Conservation (phyloP, 2,113 vertebrate species). For the Hyaena hyaena region DNA sequence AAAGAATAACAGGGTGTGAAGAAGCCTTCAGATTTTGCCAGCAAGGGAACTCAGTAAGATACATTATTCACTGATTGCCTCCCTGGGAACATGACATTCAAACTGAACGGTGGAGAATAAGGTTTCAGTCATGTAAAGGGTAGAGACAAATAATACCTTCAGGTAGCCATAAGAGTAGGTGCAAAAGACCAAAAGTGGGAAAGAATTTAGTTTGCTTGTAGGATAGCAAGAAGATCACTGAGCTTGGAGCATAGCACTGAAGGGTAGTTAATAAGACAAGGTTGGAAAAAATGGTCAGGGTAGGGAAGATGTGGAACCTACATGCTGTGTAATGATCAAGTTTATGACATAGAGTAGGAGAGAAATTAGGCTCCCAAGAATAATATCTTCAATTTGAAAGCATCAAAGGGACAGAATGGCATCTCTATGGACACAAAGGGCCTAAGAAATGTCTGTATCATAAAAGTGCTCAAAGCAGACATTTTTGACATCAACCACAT, state of each 20-base stretch:
- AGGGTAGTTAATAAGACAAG: neutral
- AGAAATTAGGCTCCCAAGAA: neutral
- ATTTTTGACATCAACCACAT: neutral
- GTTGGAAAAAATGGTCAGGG: neutral
- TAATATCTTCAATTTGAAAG: neutral
- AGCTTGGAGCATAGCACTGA: neutral
- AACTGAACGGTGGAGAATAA: neutral
- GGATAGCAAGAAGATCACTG: neutral
- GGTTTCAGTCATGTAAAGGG: accelerated
- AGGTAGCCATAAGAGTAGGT: neutral
- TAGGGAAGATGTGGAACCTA: neutral
- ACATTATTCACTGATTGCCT: neutral
- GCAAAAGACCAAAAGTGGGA: neutral
- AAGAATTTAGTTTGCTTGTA: neutral
- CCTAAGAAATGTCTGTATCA: neutral
- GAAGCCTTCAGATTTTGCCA: neutral
- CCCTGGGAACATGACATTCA: neutral
- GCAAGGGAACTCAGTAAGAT: accelerated
- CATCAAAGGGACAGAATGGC: neutral
- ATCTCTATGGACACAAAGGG: neutral
- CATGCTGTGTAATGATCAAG: neutral
- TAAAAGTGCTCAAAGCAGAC: neutral
- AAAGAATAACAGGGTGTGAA: neutral
- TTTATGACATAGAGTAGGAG: neutral
- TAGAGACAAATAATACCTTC: neutral